Evolutionary conservation across 2,797 vertebrate genomes (phyloP).

Genomic region (Coregonus sp.): DNA sequence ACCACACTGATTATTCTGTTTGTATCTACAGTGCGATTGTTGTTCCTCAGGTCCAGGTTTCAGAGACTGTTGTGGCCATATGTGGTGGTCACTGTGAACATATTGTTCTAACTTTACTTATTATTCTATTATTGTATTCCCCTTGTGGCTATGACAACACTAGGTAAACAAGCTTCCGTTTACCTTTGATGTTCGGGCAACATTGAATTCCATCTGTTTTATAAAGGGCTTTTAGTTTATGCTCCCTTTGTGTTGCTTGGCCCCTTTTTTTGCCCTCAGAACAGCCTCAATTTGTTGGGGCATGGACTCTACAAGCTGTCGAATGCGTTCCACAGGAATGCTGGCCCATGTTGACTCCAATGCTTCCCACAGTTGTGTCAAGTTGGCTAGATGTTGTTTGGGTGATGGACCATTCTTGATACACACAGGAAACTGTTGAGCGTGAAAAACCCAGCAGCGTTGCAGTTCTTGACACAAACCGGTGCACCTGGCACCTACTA

Average conservation of each 20-base stretch:
- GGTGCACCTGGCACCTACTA: no score
- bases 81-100: background rate
- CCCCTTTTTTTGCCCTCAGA: no score
- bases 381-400: no score
- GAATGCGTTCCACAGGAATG: no score
- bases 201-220: background rate
- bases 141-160: background rate
- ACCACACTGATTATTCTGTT: background rate
- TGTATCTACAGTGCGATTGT: background rate
- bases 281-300: no score
- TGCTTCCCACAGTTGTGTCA: no score
- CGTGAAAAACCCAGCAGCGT: no score
- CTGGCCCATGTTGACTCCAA: no score
- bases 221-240: background rate
- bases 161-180: background rate
- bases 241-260: background rate
- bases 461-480: no score
- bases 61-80: constrained; percentile 2
- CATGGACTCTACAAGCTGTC: no score
- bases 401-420: no score
- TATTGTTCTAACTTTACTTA: background rate
- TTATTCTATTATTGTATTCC: background rate
- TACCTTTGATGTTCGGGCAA: background rate
- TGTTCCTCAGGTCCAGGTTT: constrained; percentile 1
- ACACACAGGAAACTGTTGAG: no score